Conservation (phyloP, 2,888 invertebrate genomes). For the Furcula furcula region DNA sequence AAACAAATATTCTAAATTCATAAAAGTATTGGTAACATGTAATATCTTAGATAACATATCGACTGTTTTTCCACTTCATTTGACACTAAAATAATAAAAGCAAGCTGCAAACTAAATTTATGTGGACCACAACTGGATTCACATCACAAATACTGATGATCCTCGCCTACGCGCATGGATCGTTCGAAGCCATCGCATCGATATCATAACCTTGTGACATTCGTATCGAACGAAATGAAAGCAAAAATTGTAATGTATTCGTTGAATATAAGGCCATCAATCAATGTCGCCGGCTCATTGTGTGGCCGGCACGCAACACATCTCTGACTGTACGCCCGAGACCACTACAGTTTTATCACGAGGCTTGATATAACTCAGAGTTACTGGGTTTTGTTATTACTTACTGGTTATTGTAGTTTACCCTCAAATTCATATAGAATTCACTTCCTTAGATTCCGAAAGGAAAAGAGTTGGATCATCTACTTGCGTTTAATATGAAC, state of each 20-base stretch:
- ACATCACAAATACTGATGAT: slow-evolving; percentile 13
- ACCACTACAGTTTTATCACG: slow-evolving; percentile 62
- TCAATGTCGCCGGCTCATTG: slow-evolving; percentile 78
- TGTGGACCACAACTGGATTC: slow-evolving; percentile 17
- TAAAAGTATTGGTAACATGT: no score
- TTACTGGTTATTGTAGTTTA: slow-evolving; percentile 33
- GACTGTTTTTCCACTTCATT: no score
- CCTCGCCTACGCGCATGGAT: slow-evolving; percentile 37
- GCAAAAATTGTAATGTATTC: slow-evolving; percentile 82
- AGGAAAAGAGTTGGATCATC: no score
- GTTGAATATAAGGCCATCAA: slow-evolving; percentile 76
- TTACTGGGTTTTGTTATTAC: slow-evolving; percentile 34
- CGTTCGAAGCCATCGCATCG: slow-evolving; percentile 50
- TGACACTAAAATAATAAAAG: no score
- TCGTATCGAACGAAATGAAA: slow-evolving; percentile 77
- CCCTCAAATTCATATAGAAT: slow-evolving; percentile 6
- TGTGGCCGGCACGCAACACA: slow-evolving; percentile 78
- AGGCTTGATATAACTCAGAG: slow-evolving; percentile 50
- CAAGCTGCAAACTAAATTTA: no score
- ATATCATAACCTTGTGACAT: slow-evolving; percentile 81
- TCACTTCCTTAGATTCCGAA: no score
- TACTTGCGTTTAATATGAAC: no score
- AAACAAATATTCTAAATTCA: no score
- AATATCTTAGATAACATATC: no score
- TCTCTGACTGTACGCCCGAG: slow-evolving; percentile 45